These are phyloP conservation scores for Apus apus DNA, from an alignment of 2,113 vertebrate genomes.

Conservation along the genomic window DNA sequence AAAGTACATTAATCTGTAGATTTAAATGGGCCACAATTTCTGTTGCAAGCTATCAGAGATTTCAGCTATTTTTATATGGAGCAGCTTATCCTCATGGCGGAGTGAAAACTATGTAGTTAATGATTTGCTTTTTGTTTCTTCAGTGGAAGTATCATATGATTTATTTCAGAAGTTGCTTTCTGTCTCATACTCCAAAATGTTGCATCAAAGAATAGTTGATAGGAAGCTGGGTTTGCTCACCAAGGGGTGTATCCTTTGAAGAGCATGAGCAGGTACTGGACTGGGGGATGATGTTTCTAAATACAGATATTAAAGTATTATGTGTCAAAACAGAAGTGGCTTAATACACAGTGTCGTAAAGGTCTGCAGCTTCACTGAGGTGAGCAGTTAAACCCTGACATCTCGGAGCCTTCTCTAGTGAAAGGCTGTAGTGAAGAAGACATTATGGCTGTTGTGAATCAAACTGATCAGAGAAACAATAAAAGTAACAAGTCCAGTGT, in stretches of 20 bases:
- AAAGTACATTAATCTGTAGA: background rate
- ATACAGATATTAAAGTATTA: background rate
- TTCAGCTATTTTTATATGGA: background rate
- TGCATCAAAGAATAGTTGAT: background rate
- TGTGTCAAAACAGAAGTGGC: background rate
- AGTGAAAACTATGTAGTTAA: background rate
- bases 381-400: background rate
- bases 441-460: background rate
- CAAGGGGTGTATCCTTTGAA: background rate
- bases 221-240: background rate
- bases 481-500: background rate
- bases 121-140: background rate
- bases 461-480: no score
- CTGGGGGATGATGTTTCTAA: background rate
- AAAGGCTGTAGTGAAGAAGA: background rate
- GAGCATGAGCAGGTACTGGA: background rate
- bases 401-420: background rate
- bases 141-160: background rate
- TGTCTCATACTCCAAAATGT: background rate
- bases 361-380: background rate
- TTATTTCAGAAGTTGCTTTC: background rate
- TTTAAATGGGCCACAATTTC: background rate
- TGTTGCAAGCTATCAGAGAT: background rate
- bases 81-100: background rate
- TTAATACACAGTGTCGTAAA: fast-evolving